phyloP scores from a whole-genome alignment of 2,888 invertebrate species.

The Cosmopolites sordidus region DNA sequence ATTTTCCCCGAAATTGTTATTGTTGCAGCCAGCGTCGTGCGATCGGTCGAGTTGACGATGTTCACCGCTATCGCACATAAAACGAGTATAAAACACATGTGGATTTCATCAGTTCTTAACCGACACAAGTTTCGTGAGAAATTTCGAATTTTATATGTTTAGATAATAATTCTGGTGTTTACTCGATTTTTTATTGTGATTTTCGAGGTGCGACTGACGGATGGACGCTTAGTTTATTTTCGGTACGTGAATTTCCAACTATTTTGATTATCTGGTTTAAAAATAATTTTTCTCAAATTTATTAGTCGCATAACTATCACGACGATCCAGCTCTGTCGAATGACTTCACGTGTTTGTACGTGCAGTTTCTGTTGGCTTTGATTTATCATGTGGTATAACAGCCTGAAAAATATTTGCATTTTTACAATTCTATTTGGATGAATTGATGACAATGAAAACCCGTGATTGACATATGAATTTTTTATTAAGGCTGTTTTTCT shows the following conservation, averaged over 20 bases:
- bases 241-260: not conserved
- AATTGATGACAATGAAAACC: too few species aligned
- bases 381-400: too few species aligned
- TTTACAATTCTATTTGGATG: too few species aligned
- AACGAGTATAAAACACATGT: constrained; percentile 26
- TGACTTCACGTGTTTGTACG: too few species aligned
- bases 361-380: too few species aligned
- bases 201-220: constrained; percentile 24
- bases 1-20: not conserved
- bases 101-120: constrained; percentile 24
- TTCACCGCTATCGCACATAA: constrained; percentile 17
- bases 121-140: constrained; percentile 20
- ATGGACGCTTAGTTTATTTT: constrained; percentile 25
- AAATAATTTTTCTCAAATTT: not conserved
- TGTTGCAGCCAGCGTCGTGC: not conserved
- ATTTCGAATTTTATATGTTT: constrained; percentile 28
- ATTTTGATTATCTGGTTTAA: not conserved
- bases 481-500: too few species aligned
- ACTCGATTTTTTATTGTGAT: constrained; percentile 22
- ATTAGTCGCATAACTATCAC: too few species aligned
- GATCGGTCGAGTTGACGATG: not conserved
- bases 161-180: constrained; percentile 27
- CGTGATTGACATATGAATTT: too few species aligned
- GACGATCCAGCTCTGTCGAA: too few species aligned
- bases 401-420: too few species aligned